A percentile compares a stretch with the other conserved stretches of the same genome.
phyloP scores from a whole-genome alignment of 2,797 vertebrate species.

The Diceros bicornis region DNA sequence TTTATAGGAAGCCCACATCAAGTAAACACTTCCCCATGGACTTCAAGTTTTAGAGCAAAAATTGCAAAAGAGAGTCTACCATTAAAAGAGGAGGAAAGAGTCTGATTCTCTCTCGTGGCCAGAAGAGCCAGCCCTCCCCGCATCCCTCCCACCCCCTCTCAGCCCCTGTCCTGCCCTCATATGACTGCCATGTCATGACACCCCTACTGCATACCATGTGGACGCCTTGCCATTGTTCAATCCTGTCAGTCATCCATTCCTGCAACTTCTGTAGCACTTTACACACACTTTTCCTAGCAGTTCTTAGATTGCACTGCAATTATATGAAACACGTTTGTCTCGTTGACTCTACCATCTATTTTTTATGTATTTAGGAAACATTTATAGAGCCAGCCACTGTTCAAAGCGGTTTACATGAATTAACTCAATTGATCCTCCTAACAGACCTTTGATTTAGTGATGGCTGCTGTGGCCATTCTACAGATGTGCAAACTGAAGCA shows the following conservation, averaged over 20 bases:
- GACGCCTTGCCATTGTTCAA: accelerated
- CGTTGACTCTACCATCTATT: not conserved
- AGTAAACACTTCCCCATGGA: slow-evolving; percentile 43
- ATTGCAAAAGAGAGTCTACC: slow-evolving; percentile 5
- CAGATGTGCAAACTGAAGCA: not conserved
- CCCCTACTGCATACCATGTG: accelerated
- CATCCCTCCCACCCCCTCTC: accelerated
- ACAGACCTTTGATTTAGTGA: accelerated
- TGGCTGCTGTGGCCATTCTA: no score
- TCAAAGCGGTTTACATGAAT: accelerated
- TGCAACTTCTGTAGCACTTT: accelerated
- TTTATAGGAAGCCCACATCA: slow-evolving; percentile 48
- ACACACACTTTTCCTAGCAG: not conserved
- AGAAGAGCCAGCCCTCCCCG: not conserved
- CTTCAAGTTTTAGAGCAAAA: slow-evolving; percentile 59
- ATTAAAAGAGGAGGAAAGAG: not conserved
- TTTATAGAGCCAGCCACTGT: not conserved
- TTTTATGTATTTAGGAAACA: not conserved
- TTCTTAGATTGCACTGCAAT: no score
- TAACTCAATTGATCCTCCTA: not conserved
- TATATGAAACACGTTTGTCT: no score
- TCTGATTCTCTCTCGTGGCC: accelerated
- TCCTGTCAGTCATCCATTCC: not conserved
- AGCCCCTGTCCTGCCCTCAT: accelerated
- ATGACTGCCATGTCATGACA: accelerated